Evolutionary conservation across 2,113 vertebrate species (phyloP).

Genomic region (Oryzias celebensis): DNA sequence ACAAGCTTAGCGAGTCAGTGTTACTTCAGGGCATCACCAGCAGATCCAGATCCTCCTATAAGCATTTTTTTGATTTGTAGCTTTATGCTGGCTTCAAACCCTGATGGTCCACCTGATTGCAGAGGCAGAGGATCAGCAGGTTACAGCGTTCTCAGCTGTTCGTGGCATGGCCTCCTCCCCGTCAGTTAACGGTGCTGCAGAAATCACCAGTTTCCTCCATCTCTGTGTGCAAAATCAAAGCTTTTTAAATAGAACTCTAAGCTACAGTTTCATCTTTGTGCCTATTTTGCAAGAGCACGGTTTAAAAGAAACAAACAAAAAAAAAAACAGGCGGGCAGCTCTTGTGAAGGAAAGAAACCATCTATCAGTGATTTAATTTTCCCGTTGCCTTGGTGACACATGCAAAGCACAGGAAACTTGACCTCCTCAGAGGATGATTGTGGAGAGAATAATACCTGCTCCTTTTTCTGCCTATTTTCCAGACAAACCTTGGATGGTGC

Average conservation of each 20-base stretch:
- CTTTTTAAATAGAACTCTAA: constrained; percentile 50
- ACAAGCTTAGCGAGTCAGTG: too few relatives aligned
- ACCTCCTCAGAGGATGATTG: constrained; percentile 65
- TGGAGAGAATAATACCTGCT: constrained; percentile 49
- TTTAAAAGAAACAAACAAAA: neutral
- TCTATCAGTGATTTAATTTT: constrained; percentile 70
- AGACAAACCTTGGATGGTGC: constrained; percentile 2
- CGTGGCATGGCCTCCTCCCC: too few relatives aligned
- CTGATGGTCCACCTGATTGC: too few relatives aligned
- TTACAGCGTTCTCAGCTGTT: too few relatives aligned
- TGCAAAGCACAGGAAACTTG: constrained; percentile 63
- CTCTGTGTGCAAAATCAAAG: neutral
- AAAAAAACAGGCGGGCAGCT: constrained; percentile 40
- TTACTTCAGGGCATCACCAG: too few relatives aligned
- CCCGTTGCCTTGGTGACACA: constrained; percentile 75
- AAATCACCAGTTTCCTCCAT: too few relatives aligned
- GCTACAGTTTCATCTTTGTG: constrained; percentile 47
- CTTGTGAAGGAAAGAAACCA: constrained; percentile 65
- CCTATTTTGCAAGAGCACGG: constrained; percentile 43
- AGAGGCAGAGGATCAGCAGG: too few relatives aligned
- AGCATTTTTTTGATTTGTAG: too few relatives aligned
- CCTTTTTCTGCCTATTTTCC: constrained; percentile 43
- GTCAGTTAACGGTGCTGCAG: too few relatives aligned
- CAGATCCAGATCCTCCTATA: too few relatives aligned
- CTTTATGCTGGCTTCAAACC: too few relatives aligned